These are phyloP conservation scores for Limenitis camilla DNA, from an alignment of 2,888 invertebrate genomes.

Conservation along the genomic window DNA sequence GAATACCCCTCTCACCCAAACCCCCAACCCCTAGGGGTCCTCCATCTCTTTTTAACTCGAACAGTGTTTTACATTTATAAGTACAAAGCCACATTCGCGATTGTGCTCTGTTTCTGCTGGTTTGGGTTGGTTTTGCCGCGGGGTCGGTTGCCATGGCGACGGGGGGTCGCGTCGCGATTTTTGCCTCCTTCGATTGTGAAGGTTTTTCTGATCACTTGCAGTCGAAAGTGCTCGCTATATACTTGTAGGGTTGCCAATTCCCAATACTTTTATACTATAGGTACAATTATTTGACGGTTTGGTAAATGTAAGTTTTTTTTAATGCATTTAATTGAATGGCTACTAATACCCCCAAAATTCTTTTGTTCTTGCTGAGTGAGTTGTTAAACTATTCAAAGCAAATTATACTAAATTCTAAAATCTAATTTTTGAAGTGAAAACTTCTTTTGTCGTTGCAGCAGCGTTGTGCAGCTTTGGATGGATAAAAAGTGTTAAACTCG, in stretches of 20 bases:
- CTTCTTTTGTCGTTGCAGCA: no score
- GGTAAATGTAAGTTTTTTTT: conserved; percentile 1
- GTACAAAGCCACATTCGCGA: conserved; percentile 57
- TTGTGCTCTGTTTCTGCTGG: conserved; percentile 27
- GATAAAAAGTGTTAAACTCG: no score
- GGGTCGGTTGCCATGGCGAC: conserved; percentile 47
- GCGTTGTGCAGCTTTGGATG: no score
- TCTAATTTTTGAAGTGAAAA: no score
- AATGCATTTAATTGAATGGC: no score
- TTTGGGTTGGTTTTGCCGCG: conserved; percentile 29
- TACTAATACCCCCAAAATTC: no score
- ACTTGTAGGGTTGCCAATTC: conserved; percentile 23
- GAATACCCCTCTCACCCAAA: conserved; percentile 38
- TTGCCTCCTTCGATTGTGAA: conserved; percentile 62
- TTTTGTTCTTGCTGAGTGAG: no score
- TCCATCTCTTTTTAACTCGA: conserved; percentile 27
- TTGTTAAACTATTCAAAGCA: no score
- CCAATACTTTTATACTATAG: conserved; percentile 4
- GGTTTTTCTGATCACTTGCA: conserved; percentile 49
- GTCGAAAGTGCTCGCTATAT: conserved; percentile 31
- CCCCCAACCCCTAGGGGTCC: conserved; percentile 27
- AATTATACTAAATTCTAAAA: no score
- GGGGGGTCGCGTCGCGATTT: conserved; percentile 55
- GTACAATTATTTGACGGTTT: conserved; percentile 1
- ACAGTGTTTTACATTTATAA: conserved; percentile 73